A percentile compares a stretch with the other conserved stretches of the same genome.
phyloP scores from a whole-genome alignment of 2,113 vertebrate genomes.

The Pelecanus crispus region DNA sequence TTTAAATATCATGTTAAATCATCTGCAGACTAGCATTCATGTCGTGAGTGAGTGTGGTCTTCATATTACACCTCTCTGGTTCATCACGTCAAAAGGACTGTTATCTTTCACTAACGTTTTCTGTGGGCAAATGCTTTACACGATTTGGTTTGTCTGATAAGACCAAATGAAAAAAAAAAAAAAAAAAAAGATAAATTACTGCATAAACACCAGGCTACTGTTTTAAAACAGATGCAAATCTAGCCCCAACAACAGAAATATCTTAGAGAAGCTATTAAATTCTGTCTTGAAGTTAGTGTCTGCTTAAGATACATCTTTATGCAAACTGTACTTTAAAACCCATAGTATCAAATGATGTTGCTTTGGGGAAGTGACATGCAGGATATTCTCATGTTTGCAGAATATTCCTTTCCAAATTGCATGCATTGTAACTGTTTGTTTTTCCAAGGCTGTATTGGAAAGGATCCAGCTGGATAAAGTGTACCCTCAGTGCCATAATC shows the following conservation, averaged over 20 bases:
- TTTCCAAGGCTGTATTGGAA: not conserved
- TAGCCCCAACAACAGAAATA: not conserved
- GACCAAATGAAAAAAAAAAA: not conserved
- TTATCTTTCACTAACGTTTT: not conserved
- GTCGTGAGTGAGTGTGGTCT: not conserved
- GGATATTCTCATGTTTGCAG: not conserved
- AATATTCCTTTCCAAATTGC: not conserved
- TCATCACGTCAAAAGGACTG: fast-evolving
- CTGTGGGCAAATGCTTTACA: not conserved
- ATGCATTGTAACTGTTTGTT: not conserved
- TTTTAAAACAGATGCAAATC: not conserved
- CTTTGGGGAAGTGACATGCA: not conserved
- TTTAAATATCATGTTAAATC: not conserved
- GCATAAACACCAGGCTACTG: not conserved
- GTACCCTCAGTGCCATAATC: not conserved
- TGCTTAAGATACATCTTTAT: not conserved
- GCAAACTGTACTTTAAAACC: not conserved
- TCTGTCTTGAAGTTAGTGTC: not conserved
- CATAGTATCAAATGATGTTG: not conserved
- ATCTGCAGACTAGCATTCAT: not conserved
- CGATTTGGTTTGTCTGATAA: not conserved
- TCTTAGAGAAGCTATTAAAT: not conserved
- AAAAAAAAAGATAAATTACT: not conserved
- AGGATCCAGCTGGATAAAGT: not conserved
- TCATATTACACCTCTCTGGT: not conserved